Percentiles rank a stretch among this genome's conserved stretches.
Evolutionary conservation across 2,888 invertebrate genomes (phyloP).

Genomic region (Dysmachus trigonus): DNA sequence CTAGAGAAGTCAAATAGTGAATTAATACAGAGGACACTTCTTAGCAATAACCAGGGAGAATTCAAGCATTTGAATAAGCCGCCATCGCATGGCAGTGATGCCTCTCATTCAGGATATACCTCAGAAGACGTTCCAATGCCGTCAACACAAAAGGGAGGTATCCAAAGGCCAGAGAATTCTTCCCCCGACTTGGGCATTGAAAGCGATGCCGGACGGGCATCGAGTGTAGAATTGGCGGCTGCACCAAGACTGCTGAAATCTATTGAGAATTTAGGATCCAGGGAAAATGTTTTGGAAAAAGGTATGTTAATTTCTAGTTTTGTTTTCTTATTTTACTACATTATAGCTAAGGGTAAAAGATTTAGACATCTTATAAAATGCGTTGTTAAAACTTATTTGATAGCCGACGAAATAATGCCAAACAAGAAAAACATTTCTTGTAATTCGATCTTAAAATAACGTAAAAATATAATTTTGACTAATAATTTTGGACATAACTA

Average conservation of each 20-base stretch:
- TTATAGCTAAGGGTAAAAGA: background rate
- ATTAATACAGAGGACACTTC: slow-evolving; percentile 60
- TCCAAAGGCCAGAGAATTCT: slow-evolving; percentile 64
- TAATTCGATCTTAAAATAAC: too few relatives aligned
- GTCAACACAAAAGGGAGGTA: slow-evolving; percentile 34
- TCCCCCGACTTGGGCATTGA: slow-evolving; percentile 92
- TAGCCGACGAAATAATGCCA: too few relatives aligned
- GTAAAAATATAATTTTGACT: too few relatives aligned
- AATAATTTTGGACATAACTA: too few relatives aligned
- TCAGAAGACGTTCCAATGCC: slow-evolving; percentile 63
- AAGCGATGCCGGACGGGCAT: slow-evolving; percentile 77
- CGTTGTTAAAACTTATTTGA: too few relatives aligned
- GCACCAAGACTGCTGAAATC: slow-evolving; percentile 51
- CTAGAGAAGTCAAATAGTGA: slow-evolving; percentile 58
- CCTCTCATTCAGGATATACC: slow-evolving; percentile 64
- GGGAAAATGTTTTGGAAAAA: slow-evolving; percentile 39
- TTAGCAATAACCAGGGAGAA: slow-evolving; percentile 51
- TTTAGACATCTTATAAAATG: background rate
- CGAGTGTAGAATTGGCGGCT: slow-evolving; percentile 63
- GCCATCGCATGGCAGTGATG: slow-evolving; percentile 54
- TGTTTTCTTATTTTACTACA: background rate
- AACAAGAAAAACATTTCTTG: too few relatives aligned
- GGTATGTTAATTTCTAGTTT: slow-evolving; percentile 13
- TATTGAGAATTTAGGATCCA: background rate
- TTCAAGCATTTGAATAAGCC: background rate